A percentile compares a stretch with the other conserved stretches of the same genome.
These are phyloP conservation scores for Thelaira solivaga DNA, from an alignment of 2,888 invertebrate species.

Conservation along the genomic window DNA sequence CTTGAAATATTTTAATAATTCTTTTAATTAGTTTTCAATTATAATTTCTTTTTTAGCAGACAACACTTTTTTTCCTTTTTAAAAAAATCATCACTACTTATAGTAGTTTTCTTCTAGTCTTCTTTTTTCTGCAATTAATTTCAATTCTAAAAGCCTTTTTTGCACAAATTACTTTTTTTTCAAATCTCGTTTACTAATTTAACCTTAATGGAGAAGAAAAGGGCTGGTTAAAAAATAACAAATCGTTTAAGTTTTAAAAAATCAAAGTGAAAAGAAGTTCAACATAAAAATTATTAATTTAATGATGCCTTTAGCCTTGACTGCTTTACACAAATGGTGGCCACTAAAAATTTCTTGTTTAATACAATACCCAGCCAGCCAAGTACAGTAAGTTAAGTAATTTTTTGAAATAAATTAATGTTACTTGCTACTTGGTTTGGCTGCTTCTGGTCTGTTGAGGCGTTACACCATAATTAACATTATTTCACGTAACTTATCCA, in stretches of 20 bases:
- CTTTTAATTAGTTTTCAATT: too few species aligned
- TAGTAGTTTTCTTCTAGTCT: too few species aligned
- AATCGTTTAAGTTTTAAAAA: constrained; percentile 19
- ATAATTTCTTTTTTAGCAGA: too few species aligned
- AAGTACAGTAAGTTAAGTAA: too few species aligned
- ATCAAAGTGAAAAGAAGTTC: background rate
- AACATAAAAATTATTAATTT: constrained; percentile 31
- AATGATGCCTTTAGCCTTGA: constrained; percentile 51
- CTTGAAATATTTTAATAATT: too few species aligned
- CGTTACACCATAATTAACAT: constrained; percentile 58
- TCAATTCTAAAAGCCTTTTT: too few species aligned
- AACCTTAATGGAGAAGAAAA: constrained; percentile 15
- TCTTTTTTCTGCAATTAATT: too few species aligned
- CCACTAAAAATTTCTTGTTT: constrained; percentile 21
- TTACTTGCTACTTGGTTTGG: too few species aligned
- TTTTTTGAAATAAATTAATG: too few species aligned
- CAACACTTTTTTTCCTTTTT: too few species aligned
- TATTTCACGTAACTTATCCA: constrained; percentile 47
- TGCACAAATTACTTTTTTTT: too few species aligned
- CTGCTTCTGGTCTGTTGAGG: constrained; percentile 33
- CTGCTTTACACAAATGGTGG: constrained; percentile 27
- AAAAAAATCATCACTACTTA: too few species aligned
- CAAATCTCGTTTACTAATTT: background rate
- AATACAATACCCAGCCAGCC: constrained; percentile 21
- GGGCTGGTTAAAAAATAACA: constrained; percentile 13